These are phyloP conservation scores for Dermatemys mawii DNA, from an alignment of 2,113 vertebrate genomes.

Conservation along the genomic window DNA sequence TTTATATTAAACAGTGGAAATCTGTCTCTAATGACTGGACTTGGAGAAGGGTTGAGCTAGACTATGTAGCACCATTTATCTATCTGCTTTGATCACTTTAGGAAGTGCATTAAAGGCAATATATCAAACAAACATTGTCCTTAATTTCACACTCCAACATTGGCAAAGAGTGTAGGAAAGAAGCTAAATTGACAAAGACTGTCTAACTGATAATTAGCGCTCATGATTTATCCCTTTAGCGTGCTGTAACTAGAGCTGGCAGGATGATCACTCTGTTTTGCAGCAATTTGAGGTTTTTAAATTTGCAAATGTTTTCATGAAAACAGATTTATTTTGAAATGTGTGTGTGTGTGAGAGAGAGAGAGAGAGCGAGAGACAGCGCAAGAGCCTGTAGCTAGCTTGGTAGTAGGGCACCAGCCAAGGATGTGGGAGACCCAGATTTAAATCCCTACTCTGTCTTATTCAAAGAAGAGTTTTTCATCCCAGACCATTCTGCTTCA, in stretches of 20 bases:
- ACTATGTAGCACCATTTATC: not conserved
- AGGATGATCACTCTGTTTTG: not conserved
- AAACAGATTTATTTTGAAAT: accelerated
- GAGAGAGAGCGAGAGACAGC: too few relatives aligned
- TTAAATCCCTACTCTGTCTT: not conserved
- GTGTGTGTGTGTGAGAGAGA: not conserved
- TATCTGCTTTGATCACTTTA: conserved; percentile 27
- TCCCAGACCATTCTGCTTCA: not conserved
- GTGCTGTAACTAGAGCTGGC: not conserved
- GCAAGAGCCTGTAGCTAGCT: not conserved
- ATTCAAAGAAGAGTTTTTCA: not conserved
- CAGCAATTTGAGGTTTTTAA: not conserved
- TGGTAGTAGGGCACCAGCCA: not conserved
- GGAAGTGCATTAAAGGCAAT: conserved; percentile 35
- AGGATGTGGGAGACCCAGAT: not conserved
- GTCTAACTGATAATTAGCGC: conserved; percentile 40
- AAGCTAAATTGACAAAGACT: conserved; percentile 4
- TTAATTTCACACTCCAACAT: not conserved
- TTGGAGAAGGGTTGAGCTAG: not conserved
- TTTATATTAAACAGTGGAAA: not conserved
- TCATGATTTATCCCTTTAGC: not conserved
- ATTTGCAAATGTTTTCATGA: not conserved
- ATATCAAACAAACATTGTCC: conserved; percentile 24
- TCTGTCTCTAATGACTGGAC: conserved; percentile 4
- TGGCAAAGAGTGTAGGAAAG: not conserved